phyloP scores from a whole-genome alignment of 2,113 vertebrate species.

The Mesitornis unicolor region DNA sequence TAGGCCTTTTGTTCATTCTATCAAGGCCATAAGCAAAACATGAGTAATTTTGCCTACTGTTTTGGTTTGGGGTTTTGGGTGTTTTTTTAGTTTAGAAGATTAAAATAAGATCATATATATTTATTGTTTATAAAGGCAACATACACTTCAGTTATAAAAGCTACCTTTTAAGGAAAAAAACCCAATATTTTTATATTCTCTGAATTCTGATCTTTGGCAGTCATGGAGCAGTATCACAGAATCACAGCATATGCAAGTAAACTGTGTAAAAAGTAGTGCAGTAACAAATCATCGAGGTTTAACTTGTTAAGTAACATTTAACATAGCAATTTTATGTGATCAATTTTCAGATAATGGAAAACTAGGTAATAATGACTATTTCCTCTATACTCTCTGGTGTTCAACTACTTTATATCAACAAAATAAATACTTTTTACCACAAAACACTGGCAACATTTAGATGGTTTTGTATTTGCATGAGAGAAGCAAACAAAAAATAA shows the following conservation, averaged over 20 bases:
- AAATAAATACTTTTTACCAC: not conserved
- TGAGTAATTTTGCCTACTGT: not conserved
- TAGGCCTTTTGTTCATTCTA: not conserved
- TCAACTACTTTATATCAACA: not conserved
- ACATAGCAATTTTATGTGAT: not conserved
- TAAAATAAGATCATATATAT: not conserved
- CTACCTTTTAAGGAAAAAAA: not conserved
- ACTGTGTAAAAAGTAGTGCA: not conserved
- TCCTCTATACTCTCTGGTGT: not conserved
- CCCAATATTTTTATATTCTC: not conserved
- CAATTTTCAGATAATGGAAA: not conserved
- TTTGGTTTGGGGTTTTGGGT: not conserved
- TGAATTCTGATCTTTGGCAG: not conserved
- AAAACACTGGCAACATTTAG: not conserved
- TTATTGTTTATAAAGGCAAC: not conserved
- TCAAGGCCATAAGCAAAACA: not conserved
- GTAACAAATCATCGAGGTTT: not conserved
- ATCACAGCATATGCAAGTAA: not conserved
- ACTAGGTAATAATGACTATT: not conserved
- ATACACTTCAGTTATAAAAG: not conserved
- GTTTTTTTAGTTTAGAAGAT: not conserved
- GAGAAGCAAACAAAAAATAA: constrained; percentile 41
- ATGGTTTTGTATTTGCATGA: constrained; percentile 9
- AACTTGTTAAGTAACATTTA: not conserved
- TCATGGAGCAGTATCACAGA: not conserved